A percentile compares a stretch with the other conserved stretches of the same genome.
Conservation (phyloP, 1,140 invertebrate genomes). For the Eumaeus atala region DNA sequence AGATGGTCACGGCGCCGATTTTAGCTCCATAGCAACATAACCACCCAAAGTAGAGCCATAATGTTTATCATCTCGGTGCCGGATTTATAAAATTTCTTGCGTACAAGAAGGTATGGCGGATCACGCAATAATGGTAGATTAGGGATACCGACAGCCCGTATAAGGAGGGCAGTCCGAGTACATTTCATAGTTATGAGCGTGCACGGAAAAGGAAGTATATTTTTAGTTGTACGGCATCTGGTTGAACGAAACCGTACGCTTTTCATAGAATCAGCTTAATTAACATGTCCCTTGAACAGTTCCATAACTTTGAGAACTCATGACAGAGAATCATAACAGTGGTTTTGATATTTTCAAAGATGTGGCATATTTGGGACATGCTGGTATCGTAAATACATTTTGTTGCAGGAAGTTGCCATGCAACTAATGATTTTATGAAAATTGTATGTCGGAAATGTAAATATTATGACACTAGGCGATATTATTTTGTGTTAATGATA, state of each 20-base stretch:
- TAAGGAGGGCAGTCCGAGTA: slow-evolving; percentile 50
- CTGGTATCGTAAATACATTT: background rate
- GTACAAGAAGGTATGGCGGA: slow-evolving; percentile 32
- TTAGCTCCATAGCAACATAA: slow-evolving; percentile 58
- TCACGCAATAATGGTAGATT: slow-evolving; percentile 42
- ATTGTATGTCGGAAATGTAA: slow-evolving; percentile 1
- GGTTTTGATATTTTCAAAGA: slow-evolving; percentile 16
- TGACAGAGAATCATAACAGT: slow-evolving; percentile 43
- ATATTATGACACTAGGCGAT: background rate
- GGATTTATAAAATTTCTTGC: slow-evolving; percentile 31
- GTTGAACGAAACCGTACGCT: slow-evolving; percentile 39
- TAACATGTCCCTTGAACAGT: slow-evolving; percentile 51
- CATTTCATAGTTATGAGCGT: slow-evolving; percentile 68
- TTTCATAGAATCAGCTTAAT: slow-evolving; percentile 65
- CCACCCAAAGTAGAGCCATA: slow-evolving; percentile 44
- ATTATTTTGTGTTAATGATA: no score
- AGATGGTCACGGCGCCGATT: slow-evolving; percentile 67
- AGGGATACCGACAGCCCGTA: slow-evolving; percentile 60
- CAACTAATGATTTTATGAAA: background rate
- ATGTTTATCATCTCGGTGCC: slow-evolving; percentile 39
- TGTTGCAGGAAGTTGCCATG: slow-evolving; percentile 5
- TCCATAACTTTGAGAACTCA: slow-evolving; percentile 43
- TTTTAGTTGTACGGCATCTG: slow-evolving; percentile 66
- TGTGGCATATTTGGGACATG: slow-evolving; percentile 4
- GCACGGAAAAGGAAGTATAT: slow-evolving; percentile 70